These are phyloP conservation scores for Tetragonisca angustula DNA, from an alignment of 2,888 invertebrate genomes.

Conservation along the genomic window DNA sequence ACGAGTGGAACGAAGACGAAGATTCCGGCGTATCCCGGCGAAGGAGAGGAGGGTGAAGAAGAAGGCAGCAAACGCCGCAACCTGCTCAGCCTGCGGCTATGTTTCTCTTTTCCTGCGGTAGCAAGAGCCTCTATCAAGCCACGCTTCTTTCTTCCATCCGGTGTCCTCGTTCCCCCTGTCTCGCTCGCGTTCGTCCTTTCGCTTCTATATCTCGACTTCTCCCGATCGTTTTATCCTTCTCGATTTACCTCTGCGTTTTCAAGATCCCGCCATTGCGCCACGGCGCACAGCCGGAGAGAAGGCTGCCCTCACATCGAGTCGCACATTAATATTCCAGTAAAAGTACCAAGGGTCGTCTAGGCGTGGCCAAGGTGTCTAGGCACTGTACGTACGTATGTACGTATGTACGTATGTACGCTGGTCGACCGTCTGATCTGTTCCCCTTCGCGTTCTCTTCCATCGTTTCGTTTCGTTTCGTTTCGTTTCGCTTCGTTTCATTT, in stretches of 20 bases:
- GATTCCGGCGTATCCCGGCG: conserved; percentile 29
- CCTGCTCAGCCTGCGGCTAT: conserved; percentile 78
- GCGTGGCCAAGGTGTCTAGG: conserved; percentile 48
- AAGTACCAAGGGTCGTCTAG: conserved; percentile 49
- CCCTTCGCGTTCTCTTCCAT: not conserved
- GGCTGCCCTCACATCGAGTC: conserved; percentile 51
- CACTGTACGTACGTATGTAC: not conserved
- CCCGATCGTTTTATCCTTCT: conserved; percentile 16
- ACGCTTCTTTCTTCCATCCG: conserved; percentile 51
- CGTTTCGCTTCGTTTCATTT: not conserved
- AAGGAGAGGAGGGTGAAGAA: conserved; percentile 23
- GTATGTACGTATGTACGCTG: no score
- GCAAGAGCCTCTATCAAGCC: conserved; percentile 73
- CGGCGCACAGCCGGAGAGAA: conserved; percentile 12
- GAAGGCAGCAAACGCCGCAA: conserved; percentile 71
- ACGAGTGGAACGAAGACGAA: conserved; percentile 43
- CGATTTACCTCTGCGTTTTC: conserved; percentile 6
- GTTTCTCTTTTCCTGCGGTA: conserved; percentile 79
- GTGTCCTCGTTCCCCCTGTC: conserved; percentile 7
- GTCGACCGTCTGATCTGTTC: not conserved
- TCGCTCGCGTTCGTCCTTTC: conserved; percentile 1
- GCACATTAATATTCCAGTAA: conserved; percentile 74
- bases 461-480: not conserved
- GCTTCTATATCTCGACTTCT: not conserved
- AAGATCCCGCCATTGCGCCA: conserved; percentile 15